Conservation (phyloP, 2,888 invertebrate species). For the Agrochola litura region DNA sequence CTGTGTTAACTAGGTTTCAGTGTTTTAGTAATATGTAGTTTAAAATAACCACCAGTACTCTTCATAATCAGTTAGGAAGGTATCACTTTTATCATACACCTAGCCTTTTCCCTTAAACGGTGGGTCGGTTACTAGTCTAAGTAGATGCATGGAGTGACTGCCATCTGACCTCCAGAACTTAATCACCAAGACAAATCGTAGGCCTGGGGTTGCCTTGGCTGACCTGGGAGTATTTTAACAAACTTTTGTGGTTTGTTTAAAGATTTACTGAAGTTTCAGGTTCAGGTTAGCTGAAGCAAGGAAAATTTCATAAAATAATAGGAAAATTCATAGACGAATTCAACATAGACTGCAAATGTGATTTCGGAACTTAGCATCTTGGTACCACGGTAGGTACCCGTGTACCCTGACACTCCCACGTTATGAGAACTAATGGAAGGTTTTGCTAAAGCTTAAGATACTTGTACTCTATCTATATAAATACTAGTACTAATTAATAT, state of each 20-base stretch:
- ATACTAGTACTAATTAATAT: no score
- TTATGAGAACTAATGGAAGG: neutral
- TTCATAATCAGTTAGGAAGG: neutral
- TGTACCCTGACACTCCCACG: neutral
- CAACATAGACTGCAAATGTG: neutral
- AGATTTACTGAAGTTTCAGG: neutral
- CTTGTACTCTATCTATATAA: neutral
- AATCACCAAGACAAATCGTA: no score
- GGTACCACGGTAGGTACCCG: neutral
- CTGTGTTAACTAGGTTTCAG: no score
- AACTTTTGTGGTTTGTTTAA: neutral
- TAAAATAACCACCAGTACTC: neutral
- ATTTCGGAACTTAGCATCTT: no score
- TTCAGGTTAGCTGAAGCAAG: neutral
- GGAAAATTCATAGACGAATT: neutral
- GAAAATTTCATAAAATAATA: neutral
- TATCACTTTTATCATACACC: neutral
- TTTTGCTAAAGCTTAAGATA: neutral
- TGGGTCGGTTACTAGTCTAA: neutral
- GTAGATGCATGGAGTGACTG: neutral
- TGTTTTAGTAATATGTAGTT: neutral
- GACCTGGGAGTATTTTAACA: neutral
- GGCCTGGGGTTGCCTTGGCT: neutral
- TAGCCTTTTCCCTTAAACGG: neutral
- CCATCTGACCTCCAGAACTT: neutral